Percentiles rank a stretch among this genome's conserved stretches.
phyloP scores from a whole-genome alignment of 2,888 invertebrate species.

The Agrotis clavis region DNA sequence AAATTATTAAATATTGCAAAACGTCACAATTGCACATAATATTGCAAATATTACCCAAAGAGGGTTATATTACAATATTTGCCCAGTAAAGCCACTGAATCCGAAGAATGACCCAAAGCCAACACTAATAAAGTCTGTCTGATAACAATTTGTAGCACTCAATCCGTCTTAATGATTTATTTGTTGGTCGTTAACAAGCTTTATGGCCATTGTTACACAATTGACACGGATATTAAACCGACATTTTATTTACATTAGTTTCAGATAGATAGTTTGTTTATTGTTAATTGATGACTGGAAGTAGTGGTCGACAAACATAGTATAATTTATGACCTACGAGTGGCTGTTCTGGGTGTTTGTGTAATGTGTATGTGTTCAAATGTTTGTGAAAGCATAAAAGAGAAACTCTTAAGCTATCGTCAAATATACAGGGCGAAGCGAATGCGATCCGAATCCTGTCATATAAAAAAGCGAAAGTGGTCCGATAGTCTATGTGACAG shows the following conservation, averaged over 20 bases:
- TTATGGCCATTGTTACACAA: conserved; percentile 58
- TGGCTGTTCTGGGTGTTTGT: no score
- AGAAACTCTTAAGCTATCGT: no score
- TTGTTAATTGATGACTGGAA: conserved; percentile 4
- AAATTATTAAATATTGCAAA: no score
- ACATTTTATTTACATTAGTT: conserved; percentile 38
- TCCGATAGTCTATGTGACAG: no score
- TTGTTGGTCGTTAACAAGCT: conserved; percentile 45
- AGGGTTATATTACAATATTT: neutral
- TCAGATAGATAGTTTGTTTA: conserved; percentile 4
- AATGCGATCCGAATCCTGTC: no score
- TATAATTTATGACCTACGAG: no score
- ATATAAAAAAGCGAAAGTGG: no score
- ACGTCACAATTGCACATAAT: no score
- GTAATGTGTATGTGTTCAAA: no score
- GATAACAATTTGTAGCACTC: conserved; percentile 46
- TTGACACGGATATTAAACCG: conserved; percentile 35
- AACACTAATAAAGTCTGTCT: conserved; percentile 52
- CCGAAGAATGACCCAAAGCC: conserved; percentile 19
- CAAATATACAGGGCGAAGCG: no score
- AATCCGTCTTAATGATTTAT: conserved; percentile 56
- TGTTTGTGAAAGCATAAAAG: no score
- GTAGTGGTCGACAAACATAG: neutral
- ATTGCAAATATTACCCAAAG: no score
- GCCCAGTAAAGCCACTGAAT: conserved; percentile 18